Conservation (phyloP, 2,113 vertebrate genomes). For the Struthidea cinerea region DNA sequence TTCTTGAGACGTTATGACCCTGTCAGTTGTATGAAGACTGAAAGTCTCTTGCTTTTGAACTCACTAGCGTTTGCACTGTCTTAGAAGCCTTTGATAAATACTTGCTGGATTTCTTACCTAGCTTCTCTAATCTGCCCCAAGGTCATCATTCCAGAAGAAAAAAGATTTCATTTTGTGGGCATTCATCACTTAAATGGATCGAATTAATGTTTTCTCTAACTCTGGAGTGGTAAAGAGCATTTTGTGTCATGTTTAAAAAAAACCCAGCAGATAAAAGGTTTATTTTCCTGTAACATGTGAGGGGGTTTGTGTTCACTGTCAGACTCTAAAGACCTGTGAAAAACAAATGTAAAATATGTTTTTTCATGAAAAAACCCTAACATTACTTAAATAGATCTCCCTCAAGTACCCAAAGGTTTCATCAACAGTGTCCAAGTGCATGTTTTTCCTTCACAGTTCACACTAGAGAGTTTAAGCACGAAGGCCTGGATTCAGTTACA, state of each 20-base stretch:
- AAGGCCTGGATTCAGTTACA: neutral
- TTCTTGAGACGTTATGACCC: slow-evolving; percentile 67
- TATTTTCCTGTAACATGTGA: neutral
- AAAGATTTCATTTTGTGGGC: neutral
- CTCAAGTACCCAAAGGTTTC: neutral
- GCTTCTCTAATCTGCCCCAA: slow-evolving; percentile 31
- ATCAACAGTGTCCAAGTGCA: neutral
- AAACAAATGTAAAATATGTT: neutral
- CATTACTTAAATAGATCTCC: neutral
- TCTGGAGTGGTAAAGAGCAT: neutral
- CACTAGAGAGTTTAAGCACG: neutral
- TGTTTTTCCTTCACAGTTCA: neutral
- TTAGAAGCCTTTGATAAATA: slow-evolving; percentile 65
- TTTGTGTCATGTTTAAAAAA: neutral
- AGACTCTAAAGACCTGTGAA: neutral
- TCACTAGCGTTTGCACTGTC: slow-evolving; percentile 50
- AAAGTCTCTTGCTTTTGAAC: slow-evolving; percentile 66
- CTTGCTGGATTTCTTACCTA: slow-evolving; percentile 62
- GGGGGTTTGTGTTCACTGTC: neutral
- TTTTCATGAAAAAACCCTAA: neutral
- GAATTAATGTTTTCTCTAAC: slow-evolving; percentile 4
- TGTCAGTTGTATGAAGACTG: slow-evolving; percentile 65
- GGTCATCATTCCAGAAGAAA: neutral
- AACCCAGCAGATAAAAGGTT: neutral
- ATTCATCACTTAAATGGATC: slow-evolving; percentile 20